These are phyloP conservation scores for Silurus lanzhouensis DNA, from an alignment of 2,797 vertebrate species.

Conservation along the genomic window DNA sequence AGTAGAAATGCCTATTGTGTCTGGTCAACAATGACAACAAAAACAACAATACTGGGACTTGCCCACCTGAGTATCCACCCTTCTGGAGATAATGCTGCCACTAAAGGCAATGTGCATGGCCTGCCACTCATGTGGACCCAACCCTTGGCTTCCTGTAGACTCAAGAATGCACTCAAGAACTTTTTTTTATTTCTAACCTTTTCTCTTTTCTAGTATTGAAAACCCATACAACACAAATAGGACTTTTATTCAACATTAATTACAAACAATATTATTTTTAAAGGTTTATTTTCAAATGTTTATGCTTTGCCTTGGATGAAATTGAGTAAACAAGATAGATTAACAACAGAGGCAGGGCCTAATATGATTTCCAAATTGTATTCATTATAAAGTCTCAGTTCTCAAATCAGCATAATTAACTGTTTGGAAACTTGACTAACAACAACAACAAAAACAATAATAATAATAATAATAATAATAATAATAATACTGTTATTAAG, in stretches of 20 bases:
- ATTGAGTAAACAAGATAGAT: background rate
- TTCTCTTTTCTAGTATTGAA: constrained; percentile 64
- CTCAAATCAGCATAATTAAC: background rate
- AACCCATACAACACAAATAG: constrained; percentile 57
- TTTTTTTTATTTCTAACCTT: constrained; percentile 51
- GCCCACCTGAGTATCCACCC: constrained; percentile 68
- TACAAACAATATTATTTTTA: background rate
- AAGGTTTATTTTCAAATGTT: background rate
- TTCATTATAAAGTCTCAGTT: background rate
- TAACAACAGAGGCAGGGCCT: background rate
- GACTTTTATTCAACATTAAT: background rate
- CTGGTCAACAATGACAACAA: constrained; percentile 75
- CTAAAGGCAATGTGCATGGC: constrained; percentile 61
- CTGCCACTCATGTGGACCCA: constrained; percentile 66
- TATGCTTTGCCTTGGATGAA: background rate
- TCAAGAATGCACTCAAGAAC: constrained; percentile 64
- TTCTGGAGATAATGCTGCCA: constrained; percentile 69
- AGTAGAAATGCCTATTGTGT: constrained; percentile 70
- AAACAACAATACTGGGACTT: constrained; percentile 59
- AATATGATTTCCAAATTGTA: background rate
- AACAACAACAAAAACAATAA: background rate
- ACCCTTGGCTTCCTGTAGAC: constrained; percentile 71
- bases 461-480: background rate
- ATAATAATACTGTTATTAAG: no score
- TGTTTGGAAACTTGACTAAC: background rate